Evolutionary conservation across 1,140 invertebrate genomes (phyloP).

Genomic region (Drosophila teissieri): DNA sequence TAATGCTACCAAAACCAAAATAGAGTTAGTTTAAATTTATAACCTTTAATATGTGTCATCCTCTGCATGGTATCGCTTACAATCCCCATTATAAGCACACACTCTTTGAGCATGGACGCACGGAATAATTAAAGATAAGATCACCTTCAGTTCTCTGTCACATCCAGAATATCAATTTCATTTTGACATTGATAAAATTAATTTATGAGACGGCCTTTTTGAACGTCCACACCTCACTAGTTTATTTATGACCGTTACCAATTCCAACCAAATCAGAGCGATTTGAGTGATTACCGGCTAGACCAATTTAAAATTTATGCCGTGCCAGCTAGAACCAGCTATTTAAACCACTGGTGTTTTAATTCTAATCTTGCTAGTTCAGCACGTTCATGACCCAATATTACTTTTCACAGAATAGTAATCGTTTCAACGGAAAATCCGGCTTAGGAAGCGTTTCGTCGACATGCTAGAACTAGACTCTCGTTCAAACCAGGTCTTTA

Average conservation of each 20-base stretch:
- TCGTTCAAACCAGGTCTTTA: no score
- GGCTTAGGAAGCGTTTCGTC: no score
- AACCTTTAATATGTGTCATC: conserved; percentile 52
- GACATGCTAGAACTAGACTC: no score
- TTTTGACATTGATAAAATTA: conserved; percentile 76
- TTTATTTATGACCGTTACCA: conserved; percentile 57
- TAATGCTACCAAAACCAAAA: conserved; percentile 28
- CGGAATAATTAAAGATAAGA: conserved; percentile 76
- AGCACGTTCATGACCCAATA: no score
- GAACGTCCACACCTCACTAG: conserved; percentile 14
- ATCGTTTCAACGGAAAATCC: no score
- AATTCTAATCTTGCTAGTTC: no score
- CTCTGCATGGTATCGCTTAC: conserved; percentile 27
- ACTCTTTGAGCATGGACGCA: conserved; percentile 15
- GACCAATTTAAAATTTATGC: conserved; percentile 72
- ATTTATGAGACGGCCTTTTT: conserved; percentile 57
- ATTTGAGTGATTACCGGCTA: conserved; percentile 75
- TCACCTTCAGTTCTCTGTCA: conserved; percentile 28
- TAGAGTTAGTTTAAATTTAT: conserved; percentile 56
- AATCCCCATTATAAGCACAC: conserved; percentile 21
- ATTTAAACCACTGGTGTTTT: no score
- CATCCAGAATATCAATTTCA: conserved; percentile 41
- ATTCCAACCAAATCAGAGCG: conserved; percentile 68
- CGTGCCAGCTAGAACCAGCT: background rate
- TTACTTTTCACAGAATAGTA: no score